phyloP scores from a whole-genome alignment of 2,888 invertebrate genomes.

The Dynastes maya region DNA sequence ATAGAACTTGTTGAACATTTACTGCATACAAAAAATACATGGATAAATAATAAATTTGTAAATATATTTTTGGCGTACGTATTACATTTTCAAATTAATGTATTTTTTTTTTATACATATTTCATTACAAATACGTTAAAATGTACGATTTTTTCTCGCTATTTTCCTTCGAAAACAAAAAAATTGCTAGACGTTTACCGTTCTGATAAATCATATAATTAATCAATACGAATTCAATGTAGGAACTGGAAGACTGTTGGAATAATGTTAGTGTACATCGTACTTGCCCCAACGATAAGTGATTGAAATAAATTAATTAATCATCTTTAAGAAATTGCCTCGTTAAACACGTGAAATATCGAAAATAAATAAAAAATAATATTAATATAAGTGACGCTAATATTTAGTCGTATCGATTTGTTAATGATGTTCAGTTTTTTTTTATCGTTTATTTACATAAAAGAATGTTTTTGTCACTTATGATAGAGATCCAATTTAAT shows the following conservation, averaged over 20 bases:
- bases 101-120: not conserved
- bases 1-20: not conserved
- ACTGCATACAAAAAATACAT: not conserved
- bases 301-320: constrained; percentile 47
- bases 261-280: constrained; percentile 30
- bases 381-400: not conserved
- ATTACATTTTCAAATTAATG: constrained; percentile 1
- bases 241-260: constrained; percentile 52
- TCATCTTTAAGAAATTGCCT: constrained; percentile 24
- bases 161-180: not conserved
- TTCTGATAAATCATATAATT: constrained; percentile 1
- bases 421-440: not conserved
- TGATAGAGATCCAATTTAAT: constrained; percentile 60
- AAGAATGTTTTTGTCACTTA: constrained; percentile 52
- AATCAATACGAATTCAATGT: constrained; percentile 36
- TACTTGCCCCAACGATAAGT: constrained; percentile 41
- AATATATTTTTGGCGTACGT: not conserved
- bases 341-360: constrained; percentile 21
- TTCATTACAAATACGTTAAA: not conserved
- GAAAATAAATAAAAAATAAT: constrained; percentile 43
- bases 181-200: constrained; percentile 15
- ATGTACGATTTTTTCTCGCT: not conserved
- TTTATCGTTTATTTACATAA: constrained; percentile 51
- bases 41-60: not conserved
- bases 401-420: not conserved